Conservation (phyloP, 2,888 invertebrate genomes). For the Diarsia brunnea region DNA sequence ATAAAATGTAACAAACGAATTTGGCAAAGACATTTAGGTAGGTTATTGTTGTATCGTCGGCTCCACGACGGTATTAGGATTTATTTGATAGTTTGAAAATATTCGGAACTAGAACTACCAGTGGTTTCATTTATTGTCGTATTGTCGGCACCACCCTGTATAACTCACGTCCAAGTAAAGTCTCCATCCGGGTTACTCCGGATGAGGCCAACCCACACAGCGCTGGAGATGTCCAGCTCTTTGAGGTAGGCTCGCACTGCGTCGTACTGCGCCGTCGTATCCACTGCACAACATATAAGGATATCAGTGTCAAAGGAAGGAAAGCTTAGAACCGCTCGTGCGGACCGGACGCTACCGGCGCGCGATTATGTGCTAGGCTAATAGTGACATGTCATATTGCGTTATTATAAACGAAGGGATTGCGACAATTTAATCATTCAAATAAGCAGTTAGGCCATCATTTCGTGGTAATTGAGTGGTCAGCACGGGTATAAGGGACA, state of each 20-base stretch:
- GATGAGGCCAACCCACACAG: slow-evolving; percentile 95
- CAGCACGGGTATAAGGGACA: background rate
- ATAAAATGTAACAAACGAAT: no score
- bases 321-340: background rate
- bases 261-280: slow-evolving; percentile 94
- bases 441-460: background rate
- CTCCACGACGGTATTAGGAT: no score
- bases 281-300: slow-evolving; percentile 89
- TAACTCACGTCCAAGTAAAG: slow-evolving; percentile 95
- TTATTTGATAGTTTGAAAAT: no score
- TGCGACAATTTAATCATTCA: background rate
- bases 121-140: no score
- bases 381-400: background rate
- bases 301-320: slow-evolving; percentile 1
- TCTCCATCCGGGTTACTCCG: slow-evolving; percentile 93
- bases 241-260: slow-evolving; percentile 94
- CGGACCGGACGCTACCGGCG: background rate
- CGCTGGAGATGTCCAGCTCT: slow-evolving; percentile 94
- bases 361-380: background rate
- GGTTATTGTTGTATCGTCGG: no score
- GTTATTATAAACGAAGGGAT: background rate
- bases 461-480: slow-evolving; percentile 12
- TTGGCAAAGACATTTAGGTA: no score
- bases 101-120: no score
- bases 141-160: no score